A percentile compares a stretch with the other conserved stretches of the same genome.
phyloP scores from a whole-genome alignment of 1,140 invertebrate genomes.

The Linepithema humile region DNA sequence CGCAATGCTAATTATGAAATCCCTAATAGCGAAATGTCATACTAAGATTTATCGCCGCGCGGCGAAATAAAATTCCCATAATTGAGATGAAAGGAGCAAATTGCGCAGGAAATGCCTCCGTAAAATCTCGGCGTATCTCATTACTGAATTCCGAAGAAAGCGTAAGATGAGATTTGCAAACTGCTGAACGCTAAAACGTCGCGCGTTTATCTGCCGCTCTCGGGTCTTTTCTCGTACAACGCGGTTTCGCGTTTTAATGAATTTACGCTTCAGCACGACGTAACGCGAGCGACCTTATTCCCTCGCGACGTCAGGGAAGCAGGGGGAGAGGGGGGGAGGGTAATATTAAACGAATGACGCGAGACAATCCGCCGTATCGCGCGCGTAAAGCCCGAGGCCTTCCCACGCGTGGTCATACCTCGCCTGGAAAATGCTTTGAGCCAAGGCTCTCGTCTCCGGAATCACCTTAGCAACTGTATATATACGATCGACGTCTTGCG shows the following conservation, averaged over 20 bases:
- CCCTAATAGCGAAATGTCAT: too few species aligned
- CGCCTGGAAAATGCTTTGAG: slow-evolving; percentile 50
- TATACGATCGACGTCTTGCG: neutral
- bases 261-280: slow-evolving; percentile 49
- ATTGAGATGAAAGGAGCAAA: too few species aligned
- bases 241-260: slow-evolving; percentile 57
- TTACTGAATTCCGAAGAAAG: neutral
- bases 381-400: slow-evolving; percentile 13
- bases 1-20: too few species aligned
- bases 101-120: too few species aligned
- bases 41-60: too few species aligned
- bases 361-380: slow-evolving; percentile 24
- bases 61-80: too few species aligned
- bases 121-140: too few species aligned
- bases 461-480: slow-evolving; percentile 18
- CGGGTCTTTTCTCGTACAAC: neutral
- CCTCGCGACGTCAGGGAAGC: neutral
- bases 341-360: slow-evolving; percentile 49
- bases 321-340: too few species aligned
- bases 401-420: slow-evolving; percentile 7
- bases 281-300: slow-evolving; percentile 52
- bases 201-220: neutral
- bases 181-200: neutral
- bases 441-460: slow-evolving; percentile 50
- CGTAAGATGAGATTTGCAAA: neutral